Conservation (phyloP, 2,888 invertebrate genomes). For the Argynnis bischoffii region DNA sequence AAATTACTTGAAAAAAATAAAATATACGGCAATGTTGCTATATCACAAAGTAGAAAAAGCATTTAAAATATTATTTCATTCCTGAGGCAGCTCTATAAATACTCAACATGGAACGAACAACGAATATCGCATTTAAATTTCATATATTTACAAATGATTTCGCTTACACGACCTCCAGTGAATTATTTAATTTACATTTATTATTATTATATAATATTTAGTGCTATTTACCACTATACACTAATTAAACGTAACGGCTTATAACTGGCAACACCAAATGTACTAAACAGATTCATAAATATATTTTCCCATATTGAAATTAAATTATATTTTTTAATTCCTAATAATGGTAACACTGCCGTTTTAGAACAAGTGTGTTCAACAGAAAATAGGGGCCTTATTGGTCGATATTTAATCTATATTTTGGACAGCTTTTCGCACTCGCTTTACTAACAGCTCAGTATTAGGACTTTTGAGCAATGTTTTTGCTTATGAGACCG, state of each 20-base stretch:
- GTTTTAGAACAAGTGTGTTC: constrained; percentile 33
- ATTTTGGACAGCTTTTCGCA: constrained; percentile 23
- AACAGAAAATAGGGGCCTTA: constrained; percentile 30
- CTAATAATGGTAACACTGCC: constrained; percentile 33
- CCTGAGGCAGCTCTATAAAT: not conserved
- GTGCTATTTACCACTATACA: not conserved
- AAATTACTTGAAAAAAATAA: no score
- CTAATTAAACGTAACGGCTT: constrained; percentile 14
- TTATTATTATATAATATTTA: constrained; percentile 4
- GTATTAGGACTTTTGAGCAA: constrained; percentile 28
- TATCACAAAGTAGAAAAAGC: not conserved
- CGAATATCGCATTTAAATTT: constrained; percentile 19
- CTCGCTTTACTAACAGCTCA: constrained; percentile 25
- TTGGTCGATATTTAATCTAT: constrained; percentile 25
- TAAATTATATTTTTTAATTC: constrained; percentile 1
- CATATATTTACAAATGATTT: not conserved
- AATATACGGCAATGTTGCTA: no score
- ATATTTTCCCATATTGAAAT: constrained; percentile 9
- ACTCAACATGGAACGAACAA: not conserved
- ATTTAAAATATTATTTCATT: constrained; percentile 9
- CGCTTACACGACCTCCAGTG: constrained; percentile 5
- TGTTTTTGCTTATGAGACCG: no score
- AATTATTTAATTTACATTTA: constrained; percentile 3
- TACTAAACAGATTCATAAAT: constrained; percentile 5
- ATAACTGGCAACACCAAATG: constrained; percentile 28